A percentile compares a stretch with the other conserved stretches of the same genome.
Evolutionary conservation across 2,797 vertebrate species (phyloP).

Genomic region (Valencia hispanica): DNA sequence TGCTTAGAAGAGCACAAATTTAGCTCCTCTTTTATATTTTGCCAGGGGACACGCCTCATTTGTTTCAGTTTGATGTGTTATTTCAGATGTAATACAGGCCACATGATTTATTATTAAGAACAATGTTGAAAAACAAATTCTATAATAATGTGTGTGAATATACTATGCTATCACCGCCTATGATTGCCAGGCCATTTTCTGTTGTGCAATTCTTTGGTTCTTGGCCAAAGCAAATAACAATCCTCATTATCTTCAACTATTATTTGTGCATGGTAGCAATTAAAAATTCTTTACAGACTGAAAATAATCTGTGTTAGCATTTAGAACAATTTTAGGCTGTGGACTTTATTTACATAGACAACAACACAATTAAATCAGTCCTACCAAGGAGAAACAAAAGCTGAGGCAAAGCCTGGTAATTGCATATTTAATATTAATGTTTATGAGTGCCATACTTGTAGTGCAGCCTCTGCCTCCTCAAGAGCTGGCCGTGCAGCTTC

Average conservation of each 20-base stretch:
- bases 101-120: not conserved
- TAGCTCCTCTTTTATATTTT: not conserved
- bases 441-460: conserved; percentile 80
- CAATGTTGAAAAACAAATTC: not conserved
- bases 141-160: not conserved
- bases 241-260: not conserved
- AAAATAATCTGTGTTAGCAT: not conserved
- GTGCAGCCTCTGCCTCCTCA: conserved; percentile 90
- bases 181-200: not conserved
- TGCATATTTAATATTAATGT: not conserved
- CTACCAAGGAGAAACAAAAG: not conserved
- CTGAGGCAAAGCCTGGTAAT: not conserved
- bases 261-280: not conserved
- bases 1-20: not conserved
- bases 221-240: not conserved
- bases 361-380: not conserved
- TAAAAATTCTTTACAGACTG: not conserved
- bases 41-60: not conserved
- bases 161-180: not conserved
- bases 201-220: not conserved
- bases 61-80: not conserved
- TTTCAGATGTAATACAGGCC: no score
- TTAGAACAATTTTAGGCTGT: not conserved
- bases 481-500: conserved; percentile 91
- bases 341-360: not conserved